Evolutionary conservation across 2,113 vertebrate species (phyloP).

Genomic region (Pluvianellus socialis): DNA sequence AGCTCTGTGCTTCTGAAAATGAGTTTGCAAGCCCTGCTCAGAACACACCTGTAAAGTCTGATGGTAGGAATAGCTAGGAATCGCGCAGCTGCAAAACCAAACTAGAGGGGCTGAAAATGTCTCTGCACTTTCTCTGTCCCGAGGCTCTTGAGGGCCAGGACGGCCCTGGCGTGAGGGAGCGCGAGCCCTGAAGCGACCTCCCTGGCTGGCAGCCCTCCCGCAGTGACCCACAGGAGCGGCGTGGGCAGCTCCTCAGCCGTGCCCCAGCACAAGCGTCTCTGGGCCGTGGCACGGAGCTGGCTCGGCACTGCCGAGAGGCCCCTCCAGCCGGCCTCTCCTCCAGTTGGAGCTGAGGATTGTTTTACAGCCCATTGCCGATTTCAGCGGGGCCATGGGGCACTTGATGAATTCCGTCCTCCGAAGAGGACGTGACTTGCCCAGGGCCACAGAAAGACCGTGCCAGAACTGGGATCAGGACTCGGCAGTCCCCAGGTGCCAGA

Average conservation of each 20-base stretch:
- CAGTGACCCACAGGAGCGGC: not conserved
- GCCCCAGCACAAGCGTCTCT: not conserved
- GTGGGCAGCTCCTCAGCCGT: not conserved
- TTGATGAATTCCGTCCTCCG: conserved; percentile 27
- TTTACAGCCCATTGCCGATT: conserved; percentile 24
- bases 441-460: conserved; percentile 18
- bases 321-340: not conserved
- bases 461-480: conserved; percentile 58
- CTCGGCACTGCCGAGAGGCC: not conserved
- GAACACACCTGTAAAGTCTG: not conserved
- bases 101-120: not conserved
- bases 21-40: not conserved
- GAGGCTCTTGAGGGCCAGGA: not conserved
- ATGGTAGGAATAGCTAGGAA: not conserved
- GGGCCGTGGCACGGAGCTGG: not conserved
- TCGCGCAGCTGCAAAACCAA: not conserved
- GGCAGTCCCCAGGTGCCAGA: conserved; percentile 53
- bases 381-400: not conserved
- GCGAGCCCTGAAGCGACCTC: not conserved
- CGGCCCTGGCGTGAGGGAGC: not conserved
- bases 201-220: not conserved
- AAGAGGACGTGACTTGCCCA: conserved; percentile 62
- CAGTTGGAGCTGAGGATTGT: not conserved
- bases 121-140: not conserved
- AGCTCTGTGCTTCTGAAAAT: not conserved